Evolutionary conservation across 2,888 invertebrate species (phyloP).

Genomic region (Geophilus truncorum): DNA sequence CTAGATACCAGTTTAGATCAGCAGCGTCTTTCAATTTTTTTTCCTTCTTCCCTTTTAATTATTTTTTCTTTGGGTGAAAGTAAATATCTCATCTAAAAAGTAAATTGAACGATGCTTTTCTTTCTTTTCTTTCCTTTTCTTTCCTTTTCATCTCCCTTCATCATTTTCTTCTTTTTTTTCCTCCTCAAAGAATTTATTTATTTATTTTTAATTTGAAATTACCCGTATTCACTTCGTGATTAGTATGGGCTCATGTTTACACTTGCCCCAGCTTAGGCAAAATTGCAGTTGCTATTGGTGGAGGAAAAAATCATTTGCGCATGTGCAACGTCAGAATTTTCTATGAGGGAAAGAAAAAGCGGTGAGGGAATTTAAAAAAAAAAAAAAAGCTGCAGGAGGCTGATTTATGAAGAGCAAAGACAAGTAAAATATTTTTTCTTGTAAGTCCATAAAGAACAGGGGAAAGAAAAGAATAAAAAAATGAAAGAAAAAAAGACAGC

Average conservation of each 20-base stretch:
- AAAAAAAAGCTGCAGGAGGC: background rate
- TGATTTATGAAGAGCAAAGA: conserved; percentile 1
- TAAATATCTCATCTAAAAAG: background rate
- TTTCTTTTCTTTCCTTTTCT: background rate
- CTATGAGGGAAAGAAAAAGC: background rate
- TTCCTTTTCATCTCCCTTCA: background rate
- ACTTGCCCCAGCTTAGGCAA: background rate
- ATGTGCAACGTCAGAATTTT: background rate
- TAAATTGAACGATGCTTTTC: background rate
- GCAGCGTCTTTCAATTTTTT: background rate
- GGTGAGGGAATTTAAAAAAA: background rate
- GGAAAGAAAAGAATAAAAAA: background rate
- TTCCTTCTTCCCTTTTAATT: background rate
- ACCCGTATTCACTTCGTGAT: background rate
- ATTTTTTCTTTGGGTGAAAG: background rate
- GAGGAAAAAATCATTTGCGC: background rate
- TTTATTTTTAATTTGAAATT: background rate
- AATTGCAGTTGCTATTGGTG: background rate
- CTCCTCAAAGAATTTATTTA: no score
- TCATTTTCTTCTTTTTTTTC: background rate
- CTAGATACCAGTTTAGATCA: background rate
- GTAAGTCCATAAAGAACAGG: conserved; percentile 3
- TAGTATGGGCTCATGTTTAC: background rate
- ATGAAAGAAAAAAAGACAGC: background rate
- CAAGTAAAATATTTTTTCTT: conserved; percentile 12